Conservation (phyloP, 2,888 invertebrate genomes). For the Ceriagrion tenellum region DNA sequence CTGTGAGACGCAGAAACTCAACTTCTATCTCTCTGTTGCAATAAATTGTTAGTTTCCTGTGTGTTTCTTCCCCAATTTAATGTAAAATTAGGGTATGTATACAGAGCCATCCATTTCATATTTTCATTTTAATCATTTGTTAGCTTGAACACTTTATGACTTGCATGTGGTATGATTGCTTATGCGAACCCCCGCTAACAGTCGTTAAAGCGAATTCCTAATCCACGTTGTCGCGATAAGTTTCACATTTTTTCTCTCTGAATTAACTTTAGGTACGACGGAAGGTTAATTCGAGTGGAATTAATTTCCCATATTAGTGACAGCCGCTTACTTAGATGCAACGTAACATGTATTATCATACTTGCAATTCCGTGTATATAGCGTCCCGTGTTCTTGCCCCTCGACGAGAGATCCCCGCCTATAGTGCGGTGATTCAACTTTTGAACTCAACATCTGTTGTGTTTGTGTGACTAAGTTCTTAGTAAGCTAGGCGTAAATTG, state of each 20-base stretch:
- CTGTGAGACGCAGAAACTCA: neutral
- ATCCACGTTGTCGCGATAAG: no score
- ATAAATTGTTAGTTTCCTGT: neutral
- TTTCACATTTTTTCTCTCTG: no score
- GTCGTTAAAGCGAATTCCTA: no score
- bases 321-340: no score
- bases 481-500: neutral
- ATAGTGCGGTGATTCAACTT: neutral
- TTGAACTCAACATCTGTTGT: neutral
- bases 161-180: no score
- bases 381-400: no score
- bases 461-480: neutral
- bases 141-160: neutral
- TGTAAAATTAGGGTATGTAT: neutral
- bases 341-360: no score
- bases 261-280: no score
- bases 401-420: neutral
- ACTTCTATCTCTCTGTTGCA: neutral
- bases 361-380: no score
- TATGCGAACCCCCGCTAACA: no score
- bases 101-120: neutral
- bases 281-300: no score
- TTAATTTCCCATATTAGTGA: no score
- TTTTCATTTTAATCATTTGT: neutral
- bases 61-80: neutral